Base-by-base conservation (phyloP, 2,113 vertebrate species). In the Machaerirhynchus nigripectus region DNA sequence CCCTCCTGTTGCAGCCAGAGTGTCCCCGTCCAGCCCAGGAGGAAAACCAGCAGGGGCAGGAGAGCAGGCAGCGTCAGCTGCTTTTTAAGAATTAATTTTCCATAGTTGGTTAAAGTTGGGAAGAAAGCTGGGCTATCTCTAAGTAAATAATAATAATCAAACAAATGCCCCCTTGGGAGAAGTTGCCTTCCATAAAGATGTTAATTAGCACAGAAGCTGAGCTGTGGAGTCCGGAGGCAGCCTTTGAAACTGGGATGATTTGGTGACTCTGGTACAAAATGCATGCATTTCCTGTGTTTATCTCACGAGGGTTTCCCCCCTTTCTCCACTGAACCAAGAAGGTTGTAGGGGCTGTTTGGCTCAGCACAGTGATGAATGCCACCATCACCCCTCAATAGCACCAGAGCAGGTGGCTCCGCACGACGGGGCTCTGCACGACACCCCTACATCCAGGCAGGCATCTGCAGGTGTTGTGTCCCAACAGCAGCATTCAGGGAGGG, bases 131-230 rank as follows among this genome's bases (percentile, higher is more conserved):
- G 15, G 23, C 40, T 78, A 50, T 92, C 84, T 68, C 87, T 37
- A 59, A 91, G 97, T 96, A 96, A 97, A 97, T 95, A 97, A 91
- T 90, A 96, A 94, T 91, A 93, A 96, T 93, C 87, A 82, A 94
- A 83, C 90, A 90, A 92, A 85, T 65, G 33, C 65, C 93, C 96
- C 85, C 94, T 44, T 53, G 95, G 92, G 97, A 96, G 91, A 89
- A 82, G 89, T 77, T 94, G 60, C 81, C 92, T 96, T 88, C 96
- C 93, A 50, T 94, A 89, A 96, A 96, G 96, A 97, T 83, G 97
- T 95, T 98, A 97, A 97, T 97, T 96, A 96, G 95, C 64, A 33
- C 11, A n/a, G 89, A 83, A 57, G 55, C 60, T 2, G 11, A 57
- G 75, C 84, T 12, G 61, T 30, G 6, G 3, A 35, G 37, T 85